Conservation (phyloP, 1,140 invertebrate species). For the Varroa destructor region DNA sequence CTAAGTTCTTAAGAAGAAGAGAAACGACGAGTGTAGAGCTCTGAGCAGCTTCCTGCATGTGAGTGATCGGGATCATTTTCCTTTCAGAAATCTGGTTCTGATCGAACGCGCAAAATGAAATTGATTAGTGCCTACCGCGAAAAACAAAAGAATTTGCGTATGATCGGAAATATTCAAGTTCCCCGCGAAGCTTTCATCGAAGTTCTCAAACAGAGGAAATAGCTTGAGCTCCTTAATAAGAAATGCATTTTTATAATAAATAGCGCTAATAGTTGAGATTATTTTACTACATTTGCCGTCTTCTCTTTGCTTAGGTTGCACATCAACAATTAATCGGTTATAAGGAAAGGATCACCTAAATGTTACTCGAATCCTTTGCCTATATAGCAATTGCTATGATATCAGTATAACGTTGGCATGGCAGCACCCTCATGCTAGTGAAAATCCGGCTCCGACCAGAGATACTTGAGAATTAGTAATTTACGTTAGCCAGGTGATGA, state of each 20-base stretch:
- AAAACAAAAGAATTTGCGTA: slow-evolving; percentile 81
- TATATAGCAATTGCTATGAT: neutral
- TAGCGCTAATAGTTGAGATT: neutral
- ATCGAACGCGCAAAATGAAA: slow-evolving; percentile 75
- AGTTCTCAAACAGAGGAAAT: slow-evolving; percentile 57
- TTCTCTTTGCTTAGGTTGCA: neutral
- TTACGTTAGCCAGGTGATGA: no score
- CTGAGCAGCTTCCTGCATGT: no score
- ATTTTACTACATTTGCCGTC: neutral
- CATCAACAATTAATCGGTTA: neutral
- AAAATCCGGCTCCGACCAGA: no score
- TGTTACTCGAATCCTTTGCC: neutral
- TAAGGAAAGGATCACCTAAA: neutral
- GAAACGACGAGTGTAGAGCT: neutral
- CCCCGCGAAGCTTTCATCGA: slow-evolving; percentile 87
- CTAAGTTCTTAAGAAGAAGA: slow-evolving; percentile 63
- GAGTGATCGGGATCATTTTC: no score
- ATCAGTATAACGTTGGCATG: no score
- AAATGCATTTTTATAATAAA: neutral
- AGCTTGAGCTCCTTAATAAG: slow-evolving; percentile 31
- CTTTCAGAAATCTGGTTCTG: slow-evolving; percentile 69
- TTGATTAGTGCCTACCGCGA: slow-evolving; percentile 73
- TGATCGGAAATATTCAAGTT: slow-evolving; percentile 74
- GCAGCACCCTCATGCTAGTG: no score
- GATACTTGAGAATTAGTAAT: no score